Evolutionary conservation across 2,888 invertebrate species (phyloP).

Genomic region (Eledona agricola): DNA sequence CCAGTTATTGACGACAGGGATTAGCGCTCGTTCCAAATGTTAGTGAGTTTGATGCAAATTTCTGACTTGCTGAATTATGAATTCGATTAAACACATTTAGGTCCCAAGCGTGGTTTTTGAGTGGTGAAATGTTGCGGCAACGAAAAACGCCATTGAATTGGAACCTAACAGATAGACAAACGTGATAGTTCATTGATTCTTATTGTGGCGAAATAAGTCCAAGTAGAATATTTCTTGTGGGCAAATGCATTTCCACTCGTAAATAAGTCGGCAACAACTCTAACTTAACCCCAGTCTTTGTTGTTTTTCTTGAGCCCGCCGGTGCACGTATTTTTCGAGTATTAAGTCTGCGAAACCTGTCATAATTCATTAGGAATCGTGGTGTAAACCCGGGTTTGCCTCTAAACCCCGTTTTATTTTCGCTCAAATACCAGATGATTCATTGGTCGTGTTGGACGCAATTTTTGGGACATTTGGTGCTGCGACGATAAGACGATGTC

Average conservation of each 20-base stretch:
- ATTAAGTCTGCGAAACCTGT: neutral
- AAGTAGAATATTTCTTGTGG: too few relatives aligned
- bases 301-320: neutral
- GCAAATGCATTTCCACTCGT: slow-evolving; percentile 6
- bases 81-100: too few relatives aligned
- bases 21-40: slow-evolving; percentile 8
- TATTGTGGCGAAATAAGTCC: too few relatives aligned
- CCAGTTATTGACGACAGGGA: slow-evolving; percentile 1
- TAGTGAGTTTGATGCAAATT: too few relatives aligned
- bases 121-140: too few relatives aligned
- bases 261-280: slow-evolving; percentile 7
- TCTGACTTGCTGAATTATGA: too few relatives aligned
- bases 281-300: slow-evolving; percentile 3
- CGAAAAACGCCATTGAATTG: too few relatives aligned
- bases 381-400: neutral
- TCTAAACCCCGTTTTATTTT: slow-evolving; percentile 2
- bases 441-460: neutral
- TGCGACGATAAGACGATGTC: slow-evolving; percentile 1
- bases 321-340: neutral
- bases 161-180: too few relatives aligned
- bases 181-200: too few relatives aligned
- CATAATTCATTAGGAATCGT: neutral
- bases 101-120: too few relatives aligned
- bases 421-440: slow-evolving; percentile 1
- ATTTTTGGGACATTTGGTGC: slow-evolving; percentile 7